Evolutionary conservation across 2,797 vertebrate genomes (phyloP), one percentile per base, ranked within the genome.

Genomic region (Eidolon dupreanum): DNA sequence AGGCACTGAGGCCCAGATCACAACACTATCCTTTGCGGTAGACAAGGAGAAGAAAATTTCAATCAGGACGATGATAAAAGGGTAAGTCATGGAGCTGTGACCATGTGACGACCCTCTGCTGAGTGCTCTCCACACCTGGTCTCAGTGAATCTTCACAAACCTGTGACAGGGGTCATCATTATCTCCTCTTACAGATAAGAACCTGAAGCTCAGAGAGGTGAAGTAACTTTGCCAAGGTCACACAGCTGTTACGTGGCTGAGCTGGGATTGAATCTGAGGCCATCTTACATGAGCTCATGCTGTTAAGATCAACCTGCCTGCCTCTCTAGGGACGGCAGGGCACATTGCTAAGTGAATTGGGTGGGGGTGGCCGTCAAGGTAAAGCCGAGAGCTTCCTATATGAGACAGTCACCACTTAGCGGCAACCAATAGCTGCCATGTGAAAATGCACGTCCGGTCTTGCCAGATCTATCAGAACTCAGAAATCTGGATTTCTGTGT

Each of bases 171-270:
- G 26, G 59, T 63, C 57, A n/a, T 86, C 57, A 31, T 51, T 36
- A 46, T 61, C 46, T 79, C 5, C 38, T 36, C 59, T 61, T 79
- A 63, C 10, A 92, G 61, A 81, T 9, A 74, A 93, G 31, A 86
- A 88, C 10, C 8, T 24, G 28, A 94, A 46, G 43, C 26, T 88
- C 61, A 79, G 78, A 95, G 61, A 89, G n/a, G 55, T 38, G 33
- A 81, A 28, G 36, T 53, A 79, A 70, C 51, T 73, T 95, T 81
- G 79, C 41, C 95, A 55, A 83, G 79, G 79, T 82, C 93, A 96
- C 91, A 90, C 38, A 91, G 79, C 83, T 65, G 31, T 24, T 36
- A 51, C 51, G 57, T 41, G 36, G n/a, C 79, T 46, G 13, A 86
- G 22, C 53, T 65, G 31, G 53, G 49, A 85, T 2, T 65, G 49